These are phyloP conservation scores for Eutrigla gurnardus DNA, from an alignment of 2,797 vertebrate species.

Conservation along the genomic window DNA sequence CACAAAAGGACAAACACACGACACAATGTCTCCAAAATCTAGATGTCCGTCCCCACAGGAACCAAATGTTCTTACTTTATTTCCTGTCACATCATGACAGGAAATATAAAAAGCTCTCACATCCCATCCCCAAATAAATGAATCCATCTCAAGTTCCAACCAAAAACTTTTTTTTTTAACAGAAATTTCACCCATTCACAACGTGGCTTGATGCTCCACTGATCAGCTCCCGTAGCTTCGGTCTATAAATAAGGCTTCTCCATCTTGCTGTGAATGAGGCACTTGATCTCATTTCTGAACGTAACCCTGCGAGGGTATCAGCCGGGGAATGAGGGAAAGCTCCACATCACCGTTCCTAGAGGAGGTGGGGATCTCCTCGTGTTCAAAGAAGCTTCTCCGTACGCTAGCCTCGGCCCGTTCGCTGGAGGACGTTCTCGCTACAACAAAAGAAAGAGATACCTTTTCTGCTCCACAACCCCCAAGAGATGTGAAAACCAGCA, in stretches of 20 bases:
- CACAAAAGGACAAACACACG: background rate
- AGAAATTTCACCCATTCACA: slow-evolving; percentile 40
- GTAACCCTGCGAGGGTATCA: slow-evolving; percentile 50
- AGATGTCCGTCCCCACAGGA: slow-evolving; percentile 1
- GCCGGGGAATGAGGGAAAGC: slow-evolving; percentile 47
- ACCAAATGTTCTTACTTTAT: background rate
- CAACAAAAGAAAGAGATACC: slow-evolving; percentile 24
- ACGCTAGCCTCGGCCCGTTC: slow-evolving; percentile 39
- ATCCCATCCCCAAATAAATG: slow-evolving; percentile 16
- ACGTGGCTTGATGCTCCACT: slow-evolving; percentile 32
- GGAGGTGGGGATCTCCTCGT: slow-evolving; percentile 32
- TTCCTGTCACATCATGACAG: slow-evolving; percentile 9
- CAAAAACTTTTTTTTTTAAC: slow-evolving; percentile 8
- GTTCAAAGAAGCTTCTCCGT: slow-evolving; percentile 42
- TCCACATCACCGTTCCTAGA: slow-evolving; percentile 30
- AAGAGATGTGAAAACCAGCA: slow-evolving; percentile 49
- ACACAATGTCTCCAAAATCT: slow-evolving; percentile 16
- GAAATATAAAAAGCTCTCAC: background rate
- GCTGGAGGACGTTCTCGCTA: slow-evolving; percentile 41
- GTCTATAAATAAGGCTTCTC: slow-evolving; percentile 51
- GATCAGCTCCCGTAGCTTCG: slow-evolving; percentile 45
- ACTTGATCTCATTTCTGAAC: slow-evolving; percentile 65
- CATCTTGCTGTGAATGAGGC: slow-evolving; percentile 56
- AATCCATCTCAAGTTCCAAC: slow-evolving; percentile 5
- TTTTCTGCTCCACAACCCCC: slow-evolving; percentile 38